Percentiles rank a stretch among this genome's conserved stretches.
Evolutionary conservation across 2,888 invertebrate genomes (phyloP).

Genomic region (Stenotaenia linearis): DNA sequence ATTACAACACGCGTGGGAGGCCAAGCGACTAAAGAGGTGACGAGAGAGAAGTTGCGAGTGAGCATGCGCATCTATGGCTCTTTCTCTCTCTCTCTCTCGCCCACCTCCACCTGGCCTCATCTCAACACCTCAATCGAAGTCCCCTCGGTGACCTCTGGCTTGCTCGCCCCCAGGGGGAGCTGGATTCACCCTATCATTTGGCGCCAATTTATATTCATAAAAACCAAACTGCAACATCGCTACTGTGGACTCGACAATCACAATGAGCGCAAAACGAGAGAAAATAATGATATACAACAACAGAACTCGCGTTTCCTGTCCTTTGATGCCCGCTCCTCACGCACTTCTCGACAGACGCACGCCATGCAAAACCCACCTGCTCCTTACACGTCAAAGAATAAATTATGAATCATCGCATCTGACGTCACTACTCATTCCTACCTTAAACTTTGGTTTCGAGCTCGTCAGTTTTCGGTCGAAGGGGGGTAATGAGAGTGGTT

Average conservation of each 20-base stretch:
- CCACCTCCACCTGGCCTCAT: constrained; percentile 15
- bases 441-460: background rate
- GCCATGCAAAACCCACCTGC: constrained; percentile 21
- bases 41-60: background rate
- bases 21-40: constrained; percentile 26
- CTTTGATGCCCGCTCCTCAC: constrained; percentile 26
- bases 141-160: constrained; percentile 26
- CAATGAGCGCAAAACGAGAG: constrained; percentile 23
- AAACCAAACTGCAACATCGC: constrained; percentile 2
- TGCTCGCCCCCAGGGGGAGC: constrained; percentile 8
- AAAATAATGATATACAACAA: constrained; percentile 26
- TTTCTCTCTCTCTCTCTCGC: background rate
- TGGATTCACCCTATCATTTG: constrained; percentile 24
- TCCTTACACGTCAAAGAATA: constrained; percentile 13
- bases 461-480: background rate
- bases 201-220: constrained; percentile 26
- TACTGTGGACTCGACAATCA: constrained; percentile 26
- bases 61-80: background rate
- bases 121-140: constrained; percentile 26
- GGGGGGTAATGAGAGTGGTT: background rate
- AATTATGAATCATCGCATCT: constrained; percentile 24
- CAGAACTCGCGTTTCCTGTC: constrained; percentile 23
- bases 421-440: background rate
- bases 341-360: constrained; percentile 19
- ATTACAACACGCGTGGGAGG: constrained; percentile 19